Evolutionary conservation across 2,113 vertebrate species (phyloP).

Genomic region (Tricholaema leucomelas): DNA sequence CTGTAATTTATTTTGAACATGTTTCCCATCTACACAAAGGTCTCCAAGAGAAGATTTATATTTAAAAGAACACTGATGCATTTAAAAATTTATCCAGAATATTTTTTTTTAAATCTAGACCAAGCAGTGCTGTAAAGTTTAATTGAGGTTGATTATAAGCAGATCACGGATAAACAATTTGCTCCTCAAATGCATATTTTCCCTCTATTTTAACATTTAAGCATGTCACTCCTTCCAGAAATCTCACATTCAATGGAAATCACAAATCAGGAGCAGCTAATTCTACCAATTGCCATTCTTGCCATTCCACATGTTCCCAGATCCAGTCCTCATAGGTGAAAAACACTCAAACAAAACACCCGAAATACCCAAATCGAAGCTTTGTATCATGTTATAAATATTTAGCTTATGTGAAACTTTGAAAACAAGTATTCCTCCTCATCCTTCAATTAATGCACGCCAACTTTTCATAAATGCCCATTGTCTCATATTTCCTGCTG

Average conservation of each 20-base stretch:
- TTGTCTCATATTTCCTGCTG: background rate
- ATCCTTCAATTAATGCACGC: background rate
- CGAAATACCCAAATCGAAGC: background rate
- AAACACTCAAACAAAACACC: background rate
- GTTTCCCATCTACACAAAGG: background rate
- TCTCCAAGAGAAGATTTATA: background rate
- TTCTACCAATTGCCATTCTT: background rate
- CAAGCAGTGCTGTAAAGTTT: background rate
- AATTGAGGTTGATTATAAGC: background rate
- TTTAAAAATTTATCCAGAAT: background rate
- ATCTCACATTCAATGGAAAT: background rate
- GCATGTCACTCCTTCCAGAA: background rate
- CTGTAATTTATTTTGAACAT: background rate
- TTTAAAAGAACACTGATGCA: background rate
- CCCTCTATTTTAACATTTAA: background rate
- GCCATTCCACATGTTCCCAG: background rate
- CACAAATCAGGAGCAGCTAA: background rate
- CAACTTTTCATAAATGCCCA: background rate
- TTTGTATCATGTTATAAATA: background rate
- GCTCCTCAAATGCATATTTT: background rate
- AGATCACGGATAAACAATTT: background rate
- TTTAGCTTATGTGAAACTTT: accelerated
- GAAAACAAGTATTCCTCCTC: background rate
- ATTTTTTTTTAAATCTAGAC: background rate
- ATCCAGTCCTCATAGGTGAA: accelerated